Percentiles rank a stretch among this genome's conserved stretches.
Evolutionary conservation across 2,797 vertebrate species (phyloP).

Genomic region (Pachyuromys duprasi): DNA sequence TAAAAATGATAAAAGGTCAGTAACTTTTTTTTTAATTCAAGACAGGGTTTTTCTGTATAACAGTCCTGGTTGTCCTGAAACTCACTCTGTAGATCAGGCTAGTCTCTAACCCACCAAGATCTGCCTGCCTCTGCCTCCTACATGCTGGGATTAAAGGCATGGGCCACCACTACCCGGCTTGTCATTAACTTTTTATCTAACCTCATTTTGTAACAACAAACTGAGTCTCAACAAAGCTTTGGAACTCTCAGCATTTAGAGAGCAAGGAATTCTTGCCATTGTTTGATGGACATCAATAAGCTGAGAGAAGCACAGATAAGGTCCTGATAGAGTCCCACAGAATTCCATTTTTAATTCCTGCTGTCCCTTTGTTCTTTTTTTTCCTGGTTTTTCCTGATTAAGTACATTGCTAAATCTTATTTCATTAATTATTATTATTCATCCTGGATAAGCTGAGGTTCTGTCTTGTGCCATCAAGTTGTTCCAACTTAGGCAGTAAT

Average conservation of each 20-base stretch:
- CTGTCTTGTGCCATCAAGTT: not conserved
- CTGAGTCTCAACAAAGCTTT: not conserved
- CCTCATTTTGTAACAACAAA: not conserved
- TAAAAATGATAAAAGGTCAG: too few species aligned
- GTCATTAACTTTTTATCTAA: not conserved
- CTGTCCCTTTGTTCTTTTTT: not conserved
- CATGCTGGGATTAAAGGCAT: too few species aligned
- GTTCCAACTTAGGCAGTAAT: not conserved
- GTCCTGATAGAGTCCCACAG: too few species aligned
- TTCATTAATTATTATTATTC: not conserved
- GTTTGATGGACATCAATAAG: not conserved
- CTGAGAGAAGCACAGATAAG: not conserved
- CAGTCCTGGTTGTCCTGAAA: too few species aligned
- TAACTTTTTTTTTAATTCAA: too few species aligned
- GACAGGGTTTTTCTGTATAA: too few species aligned
- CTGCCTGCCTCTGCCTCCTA: too few species aligned
- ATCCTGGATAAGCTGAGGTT: not conserved
- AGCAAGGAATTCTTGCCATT: not conserved
- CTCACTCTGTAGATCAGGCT: too few species aligned
- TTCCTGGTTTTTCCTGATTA: not conserved
- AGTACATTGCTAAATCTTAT: not conserved
- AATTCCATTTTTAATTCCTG: not conserved
- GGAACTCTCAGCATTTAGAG: not conserved
- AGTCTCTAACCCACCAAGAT: too few species aligned
- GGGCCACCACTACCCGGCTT: not conserved